Evolutionary conservation across 2,888 invertebrate species (phyloP).

Genomic region (Mylabris sibirica): DNA sequence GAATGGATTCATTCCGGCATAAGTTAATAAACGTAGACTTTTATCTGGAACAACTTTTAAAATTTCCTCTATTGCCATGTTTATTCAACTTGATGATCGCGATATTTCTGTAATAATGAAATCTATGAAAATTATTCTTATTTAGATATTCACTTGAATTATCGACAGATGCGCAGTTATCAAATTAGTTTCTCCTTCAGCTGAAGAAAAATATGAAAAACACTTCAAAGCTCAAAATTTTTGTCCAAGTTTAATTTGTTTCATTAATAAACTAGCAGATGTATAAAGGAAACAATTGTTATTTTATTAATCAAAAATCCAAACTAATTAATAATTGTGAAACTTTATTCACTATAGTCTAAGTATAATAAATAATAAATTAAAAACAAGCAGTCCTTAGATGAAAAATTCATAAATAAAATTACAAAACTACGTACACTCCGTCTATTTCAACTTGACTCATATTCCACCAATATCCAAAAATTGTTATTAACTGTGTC

Average conservation of each 20-base stretch:
- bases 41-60: neutral
- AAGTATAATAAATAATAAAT: conserved; percentile 7
- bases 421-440: neutral
- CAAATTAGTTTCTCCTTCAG: neutral
- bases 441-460: neutral
- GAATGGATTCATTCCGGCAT: neutral
- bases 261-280: neutral
- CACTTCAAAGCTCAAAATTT: neutral
- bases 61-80: neutral
- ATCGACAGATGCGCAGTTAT: too few species aligned
- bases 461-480: too few species aligned
- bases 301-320: neutral
- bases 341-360: neutral
- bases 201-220: neutral
- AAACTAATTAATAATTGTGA: neutral
- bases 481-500: too few species aligned
- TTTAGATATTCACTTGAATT: too few species aligned
- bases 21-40: neutral
- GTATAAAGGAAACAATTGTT: neutral
- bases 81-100: neutral
- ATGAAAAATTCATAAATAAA: neutral
- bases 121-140: neutral
- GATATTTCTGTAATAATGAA: neutral
- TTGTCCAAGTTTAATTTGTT: neutral
- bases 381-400: neutral